Evolutionary conservation across 2,888 invertebrate species (phyloP), one percentile per base, ranked within the genome.

Genomic region (Orthosia gothica): DNA sequence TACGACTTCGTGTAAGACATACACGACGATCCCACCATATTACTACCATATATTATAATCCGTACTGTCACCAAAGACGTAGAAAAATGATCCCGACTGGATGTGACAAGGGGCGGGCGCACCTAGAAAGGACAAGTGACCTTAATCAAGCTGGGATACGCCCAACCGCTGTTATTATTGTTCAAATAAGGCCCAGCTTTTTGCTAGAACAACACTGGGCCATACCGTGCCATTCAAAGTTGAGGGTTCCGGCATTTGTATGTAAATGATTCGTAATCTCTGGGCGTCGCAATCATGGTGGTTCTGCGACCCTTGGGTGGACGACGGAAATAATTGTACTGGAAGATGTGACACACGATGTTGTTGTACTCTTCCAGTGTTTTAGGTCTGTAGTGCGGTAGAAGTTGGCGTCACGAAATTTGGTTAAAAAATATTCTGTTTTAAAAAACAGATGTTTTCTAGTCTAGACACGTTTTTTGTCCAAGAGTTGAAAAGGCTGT

Each of bases 211-310:
- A 95, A 94, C 94, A 93, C 92, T 89, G 90, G 88, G 86, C 91
- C 89, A 90, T 89, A 87, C 89, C 90, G 89, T 87, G 90, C 93
- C 93, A 95, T 95, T 95, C 94, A 94, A 94, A 96, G 91, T 94
- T 94, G 89, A 91, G 91, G 93, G 93, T 89, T 88, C 86, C 86
- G 83, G 92, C 94, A 95, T 96, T 96, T 95, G 93, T 95, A 96
- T 96, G 96, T 93, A 94, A 96, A 96, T 96, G 92, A 93, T 91
- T 88, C 91, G 94, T 95, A 95, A 95, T 95, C 95, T 94, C 88
- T 50, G 82, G 26, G 62, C 57, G 91, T 89, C 92, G 92, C 93
- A 94, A 94, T 95, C 94, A 94, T 89, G 88, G 87, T 90, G 91
- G 91, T 92, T 91, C 90, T 91, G 85, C 79, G 85, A 68, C 64